Conservation (phyloP, 2,888 invertebrate species). For the Sminthurinus aureus region DNA sequence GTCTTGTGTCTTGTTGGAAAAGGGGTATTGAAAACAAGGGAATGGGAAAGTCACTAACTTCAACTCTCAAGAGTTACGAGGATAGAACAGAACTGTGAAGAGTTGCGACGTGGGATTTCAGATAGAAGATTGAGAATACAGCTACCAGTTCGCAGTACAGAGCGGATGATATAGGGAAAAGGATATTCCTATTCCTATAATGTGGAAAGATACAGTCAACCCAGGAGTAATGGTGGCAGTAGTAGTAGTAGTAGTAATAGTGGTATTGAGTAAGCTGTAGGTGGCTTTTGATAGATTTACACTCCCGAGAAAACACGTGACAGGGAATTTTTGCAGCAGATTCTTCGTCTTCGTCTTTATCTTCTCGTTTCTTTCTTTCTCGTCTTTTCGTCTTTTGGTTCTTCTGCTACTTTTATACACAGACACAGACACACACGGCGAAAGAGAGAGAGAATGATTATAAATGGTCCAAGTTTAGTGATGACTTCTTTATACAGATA, state of each 20-base stretch:
- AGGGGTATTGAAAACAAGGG: background rate
- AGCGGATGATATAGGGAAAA: no score
- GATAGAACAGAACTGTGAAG: background rate
- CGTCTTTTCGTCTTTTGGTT: no score
- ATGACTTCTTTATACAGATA: constrained; percentile 31
- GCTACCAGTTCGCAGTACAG: no score
- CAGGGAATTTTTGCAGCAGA: constrained; percentile 13
- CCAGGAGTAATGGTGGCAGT: no score
- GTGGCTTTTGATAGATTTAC: constrained; percentile 47
- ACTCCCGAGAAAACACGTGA: constrained; percentile 42
- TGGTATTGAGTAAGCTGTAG: constrained; percentile 29
- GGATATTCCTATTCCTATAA: no score
- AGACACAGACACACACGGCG: background rate
- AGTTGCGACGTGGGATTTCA: constrained; percentile 43
- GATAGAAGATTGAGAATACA: no score
- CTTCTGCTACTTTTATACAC: no score
- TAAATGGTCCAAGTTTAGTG: constrained; percentile 36
- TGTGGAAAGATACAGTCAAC: no score
- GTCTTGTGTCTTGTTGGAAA: no score
- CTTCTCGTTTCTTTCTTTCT: no score
- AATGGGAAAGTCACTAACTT: background rate
- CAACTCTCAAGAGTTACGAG: constrained; percentile 13
- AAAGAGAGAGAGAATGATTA: constrained; percentile 28
- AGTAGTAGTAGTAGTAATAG: no score
- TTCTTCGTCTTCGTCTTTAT: no score